Base-by-base conservation (phyloP, 2,797 vertebrate species). In the Acrossocheilus wenchowensis region DNA sequence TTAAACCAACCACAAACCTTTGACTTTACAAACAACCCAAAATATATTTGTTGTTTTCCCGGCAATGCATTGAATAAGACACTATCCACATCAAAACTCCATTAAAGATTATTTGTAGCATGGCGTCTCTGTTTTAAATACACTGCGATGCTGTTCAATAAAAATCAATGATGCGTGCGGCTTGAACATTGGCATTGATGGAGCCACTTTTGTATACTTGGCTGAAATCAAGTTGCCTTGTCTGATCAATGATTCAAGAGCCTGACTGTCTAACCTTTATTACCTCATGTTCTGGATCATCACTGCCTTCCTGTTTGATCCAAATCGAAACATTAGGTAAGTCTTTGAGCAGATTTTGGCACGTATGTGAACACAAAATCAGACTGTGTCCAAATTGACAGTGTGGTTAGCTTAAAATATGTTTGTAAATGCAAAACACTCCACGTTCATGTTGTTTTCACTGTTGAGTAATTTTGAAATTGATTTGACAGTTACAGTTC, bases 241-340 rank as follows among this genome's bases (percentile, higher is more conserved):
- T 64, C 72, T 90, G 88, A 95, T 95, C 94, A 92, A 94, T 95
- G 92, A 74, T 82, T 78, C 12, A 69, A 92, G 91, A 94, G 92
- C 86, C 91, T 87, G 60, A 41, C 50, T 86, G 92, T 93, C 91
- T 94, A 87, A 86, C 89, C 57, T 88, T 88, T 90, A 90, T 90
- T 86, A 90, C 81, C 72, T 81, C 39, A 85, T 82, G 69, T 86
- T 83, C 87, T 86, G 68, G 39, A 77, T 78, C 45, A 41, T 88
- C n/a, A 30, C 52, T 79, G 66, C 72, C 17, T 50, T 83, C 62
- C 90, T 52, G 36, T 54, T 69, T 66, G 26, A 69, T 78, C 62
- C 86, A 86, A 88, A 92, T 94, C 83, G 57, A 93, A 50, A 48
- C 48, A 26, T 1, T 74, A 14, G 23, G 23, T 45, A 72, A 48